Percentiles rank a stretch among this genome's conserved stretches.
Evolutionary conservation across 2,797 vertebrate species (phyloP).

Genomic region (Gobio occitaniae): DNA sequence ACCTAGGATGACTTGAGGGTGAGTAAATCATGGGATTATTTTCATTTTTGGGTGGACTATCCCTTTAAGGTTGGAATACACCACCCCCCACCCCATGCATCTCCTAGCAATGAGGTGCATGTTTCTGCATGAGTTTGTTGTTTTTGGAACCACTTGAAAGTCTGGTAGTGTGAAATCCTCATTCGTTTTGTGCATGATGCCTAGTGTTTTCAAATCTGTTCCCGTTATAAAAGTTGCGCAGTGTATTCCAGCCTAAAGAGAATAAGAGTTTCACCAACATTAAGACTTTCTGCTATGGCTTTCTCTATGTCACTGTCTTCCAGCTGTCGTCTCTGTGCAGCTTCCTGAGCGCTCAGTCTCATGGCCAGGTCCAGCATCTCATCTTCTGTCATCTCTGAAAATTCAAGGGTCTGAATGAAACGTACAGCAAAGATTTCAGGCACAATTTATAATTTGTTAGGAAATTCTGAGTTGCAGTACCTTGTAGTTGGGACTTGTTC

Average conservation of each 20-base stretch:
- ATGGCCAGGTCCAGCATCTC: constrained; percentile 92
- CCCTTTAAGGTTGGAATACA: too few species aligned
- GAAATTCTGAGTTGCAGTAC: constrained; percentile 51
- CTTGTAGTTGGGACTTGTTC: constrained; percentile 63
- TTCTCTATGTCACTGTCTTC: constrained; percentile 89
- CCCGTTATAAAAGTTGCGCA: neutral
- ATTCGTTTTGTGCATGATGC: neutral
- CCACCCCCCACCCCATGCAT: neutral
- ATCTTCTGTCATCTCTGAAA: constrained; percentile 92
- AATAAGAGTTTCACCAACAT: constrained; percentile 72
- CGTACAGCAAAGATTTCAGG: neutral
- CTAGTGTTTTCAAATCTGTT: neutral
- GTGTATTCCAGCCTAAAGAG: neutral
- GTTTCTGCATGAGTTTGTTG: neutral
- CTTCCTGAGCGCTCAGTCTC: constrained; percentile 91
- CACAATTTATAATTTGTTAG: neutral
- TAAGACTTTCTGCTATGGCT: constrained; percentile 90
- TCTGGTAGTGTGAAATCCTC: neutral
- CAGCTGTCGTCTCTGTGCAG: constrained; percentile 80
- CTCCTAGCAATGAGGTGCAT: neutral
- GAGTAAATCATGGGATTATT: too few species aligned
- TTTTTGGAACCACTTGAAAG: neutral
- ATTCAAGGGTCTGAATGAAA: constrained; percentile 1
- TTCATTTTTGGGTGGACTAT: too few species aligned
- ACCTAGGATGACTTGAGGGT: too few species aligned